These are phyloP conservation scores for Xerus rutilus DNA, from an alignment of 2,797 vertebrate genomes.

Conservation along the genomic window DNA sequence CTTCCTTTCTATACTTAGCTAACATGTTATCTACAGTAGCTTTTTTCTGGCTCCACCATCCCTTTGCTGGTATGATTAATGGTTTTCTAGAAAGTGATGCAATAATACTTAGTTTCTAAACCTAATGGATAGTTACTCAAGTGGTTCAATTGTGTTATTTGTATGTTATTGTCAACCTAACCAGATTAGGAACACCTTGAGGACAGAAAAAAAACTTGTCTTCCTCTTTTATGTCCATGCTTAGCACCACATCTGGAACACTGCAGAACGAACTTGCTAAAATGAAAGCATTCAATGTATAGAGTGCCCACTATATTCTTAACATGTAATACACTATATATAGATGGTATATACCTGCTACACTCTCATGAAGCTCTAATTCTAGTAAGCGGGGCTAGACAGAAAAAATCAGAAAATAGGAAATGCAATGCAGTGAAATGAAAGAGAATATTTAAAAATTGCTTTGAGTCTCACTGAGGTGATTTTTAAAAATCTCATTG, in stretches of 20 bases:
- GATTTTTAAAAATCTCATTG: constrained; percentile 3
- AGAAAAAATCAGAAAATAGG: not conserved
- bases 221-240: not conserved
- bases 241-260: not conserved
- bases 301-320: not conserved
- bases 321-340: not conserved
- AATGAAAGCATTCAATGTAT: not conserved
- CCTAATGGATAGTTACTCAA: not conserved
- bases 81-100: not conserved
- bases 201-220: not conserved
- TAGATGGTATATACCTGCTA: not conserved
- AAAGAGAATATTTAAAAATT: not conserved
- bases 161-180: not conserved
- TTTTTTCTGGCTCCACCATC: not conserved
- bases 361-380: not conserved
- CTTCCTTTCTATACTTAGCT: constrained; percentile 30
- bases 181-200: not conserved
- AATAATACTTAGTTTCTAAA: not conserved
- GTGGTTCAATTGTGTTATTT: not conserved
- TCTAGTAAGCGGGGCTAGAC: not conserved
- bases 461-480: not conserved
- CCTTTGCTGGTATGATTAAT: not conserved
- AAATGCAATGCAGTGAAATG: not conserved
- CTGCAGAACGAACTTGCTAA: not conserved
- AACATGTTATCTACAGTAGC: not conserved